Conservation (phyloP, 2,113 vertebrate genomes). For the Hippolais icterina region DNA sequence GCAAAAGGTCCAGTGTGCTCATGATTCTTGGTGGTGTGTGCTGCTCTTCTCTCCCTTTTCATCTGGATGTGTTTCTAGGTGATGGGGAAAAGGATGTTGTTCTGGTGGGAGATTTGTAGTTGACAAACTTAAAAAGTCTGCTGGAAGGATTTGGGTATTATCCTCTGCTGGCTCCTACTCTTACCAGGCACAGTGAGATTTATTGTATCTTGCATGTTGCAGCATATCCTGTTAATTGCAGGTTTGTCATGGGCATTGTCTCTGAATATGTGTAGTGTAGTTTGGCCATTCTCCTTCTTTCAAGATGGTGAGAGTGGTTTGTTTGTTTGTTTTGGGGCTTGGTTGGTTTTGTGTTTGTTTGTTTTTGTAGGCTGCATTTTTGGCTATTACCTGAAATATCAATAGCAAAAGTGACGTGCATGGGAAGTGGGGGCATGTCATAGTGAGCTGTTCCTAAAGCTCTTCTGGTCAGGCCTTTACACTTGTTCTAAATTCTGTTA, state of each 20-base stretch:
- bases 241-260: not conserved
- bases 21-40: rapidly evolving
- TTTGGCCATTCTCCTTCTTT: not conserved
- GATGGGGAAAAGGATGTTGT: not conserved
- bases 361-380: not conserved
- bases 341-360: not conserved
- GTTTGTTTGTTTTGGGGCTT: not conserved
- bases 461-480: not conserved
- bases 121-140: not conserved
- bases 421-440: not conserved
- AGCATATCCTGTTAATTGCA: not conserved
- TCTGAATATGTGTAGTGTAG: not conserved
- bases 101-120: not conserved
- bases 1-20: not conserved
- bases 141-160: not conserved
- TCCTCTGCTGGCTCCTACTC: not conserved
- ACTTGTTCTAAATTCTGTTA: not conserved
- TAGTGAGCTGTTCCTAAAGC: not conserved
- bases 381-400: not conserved
- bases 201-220: not conserved
- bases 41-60: not conserved
- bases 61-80: not conserved
- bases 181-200: not conserved
- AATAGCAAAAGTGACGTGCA: rapidly evolving
- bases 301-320: not conserved